Conservation (phyloP, 1,140 invertebrate species). For the Linepithema humile region DNA sequence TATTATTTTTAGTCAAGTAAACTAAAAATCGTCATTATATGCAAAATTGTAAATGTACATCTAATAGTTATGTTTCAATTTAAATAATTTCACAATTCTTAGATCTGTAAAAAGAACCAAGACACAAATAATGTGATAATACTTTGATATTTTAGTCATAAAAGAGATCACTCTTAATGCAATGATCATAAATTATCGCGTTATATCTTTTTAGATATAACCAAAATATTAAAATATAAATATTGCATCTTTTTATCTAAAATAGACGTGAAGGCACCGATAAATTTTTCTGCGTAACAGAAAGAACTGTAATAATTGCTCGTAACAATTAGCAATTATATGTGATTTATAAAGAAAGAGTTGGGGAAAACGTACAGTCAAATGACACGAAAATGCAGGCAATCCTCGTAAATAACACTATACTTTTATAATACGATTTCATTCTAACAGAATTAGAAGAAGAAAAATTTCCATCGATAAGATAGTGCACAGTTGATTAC, state of each 20-base stretch:
- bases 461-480: not conserved
- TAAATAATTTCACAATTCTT: not conserved
- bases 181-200: too few relatives aligned
- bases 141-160: constrained; percentile 5
- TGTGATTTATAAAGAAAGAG: not conserved
- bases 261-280: not conserved
- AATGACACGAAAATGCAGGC: too few relatives aligned
- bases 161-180: too few relatives aligned
- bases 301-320: not conserved
- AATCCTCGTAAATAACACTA: too few relatives aligned
- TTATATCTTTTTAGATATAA: too few relatives aligned
- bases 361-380: not conserved
- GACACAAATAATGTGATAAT: not conserved
- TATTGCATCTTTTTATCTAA: not conserved
- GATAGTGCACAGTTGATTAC: not conserved
- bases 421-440: too few relatives aligned
- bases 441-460: too few relatives aligned
- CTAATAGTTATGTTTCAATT: not conserved
- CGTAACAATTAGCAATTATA: not conserved
- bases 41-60: constrained; percentile 4
- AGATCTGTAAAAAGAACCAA: not conserved
- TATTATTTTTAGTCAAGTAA: too few relatives aligned
- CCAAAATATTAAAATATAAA: too few relatives aligned
- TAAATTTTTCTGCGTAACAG: not conserved
- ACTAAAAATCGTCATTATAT: constrained; percentile 1